These are phyloP conservation scores for Tachysurus fulvidraco DNA, from an alignment of 2,113 vertebrate genomes.

Conservation along the genomic window DNA sequence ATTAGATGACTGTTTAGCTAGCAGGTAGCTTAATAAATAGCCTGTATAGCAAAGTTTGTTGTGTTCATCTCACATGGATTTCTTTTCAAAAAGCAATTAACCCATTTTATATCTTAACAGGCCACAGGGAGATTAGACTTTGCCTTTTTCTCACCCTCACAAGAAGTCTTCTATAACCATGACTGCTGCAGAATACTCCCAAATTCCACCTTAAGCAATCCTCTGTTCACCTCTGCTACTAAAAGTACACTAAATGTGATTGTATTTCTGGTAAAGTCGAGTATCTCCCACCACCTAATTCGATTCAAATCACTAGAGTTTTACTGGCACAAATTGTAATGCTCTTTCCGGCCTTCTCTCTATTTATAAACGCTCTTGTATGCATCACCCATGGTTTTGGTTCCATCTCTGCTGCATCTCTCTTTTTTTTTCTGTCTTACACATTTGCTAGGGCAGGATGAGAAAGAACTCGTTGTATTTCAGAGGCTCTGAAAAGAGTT, in stretches of 20 bases:
- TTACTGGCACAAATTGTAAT: conserved; percentile 12
- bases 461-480: background rate
- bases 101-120: background rate
- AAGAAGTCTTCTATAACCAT: background rate
- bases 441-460: conserved; percentile 14
- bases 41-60: background rate
- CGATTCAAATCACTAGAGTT: background rate
- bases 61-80: background rate
- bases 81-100: background rate
- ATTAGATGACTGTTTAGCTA: background rate
- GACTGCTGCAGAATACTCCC: background rate
- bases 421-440: background rate
- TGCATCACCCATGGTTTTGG: background rate
- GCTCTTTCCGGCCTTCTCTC: background rate
- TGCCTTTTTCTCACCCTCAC: background rate
- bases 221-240: background rate
- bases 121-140: background rate
- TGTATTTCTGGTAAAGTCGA: background rate
- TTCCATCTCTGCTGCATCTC: background rate
- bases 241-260: background rate
- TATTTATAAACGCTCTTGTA: background rate
- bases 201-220: background rate
- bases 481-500: background rate
- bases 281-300: background rate
- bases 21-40: background rate